Evolutionary conservation across 1,140 invertebrate genomes (phyloP).

Genomic region (Drosophila aff.): DNA sequence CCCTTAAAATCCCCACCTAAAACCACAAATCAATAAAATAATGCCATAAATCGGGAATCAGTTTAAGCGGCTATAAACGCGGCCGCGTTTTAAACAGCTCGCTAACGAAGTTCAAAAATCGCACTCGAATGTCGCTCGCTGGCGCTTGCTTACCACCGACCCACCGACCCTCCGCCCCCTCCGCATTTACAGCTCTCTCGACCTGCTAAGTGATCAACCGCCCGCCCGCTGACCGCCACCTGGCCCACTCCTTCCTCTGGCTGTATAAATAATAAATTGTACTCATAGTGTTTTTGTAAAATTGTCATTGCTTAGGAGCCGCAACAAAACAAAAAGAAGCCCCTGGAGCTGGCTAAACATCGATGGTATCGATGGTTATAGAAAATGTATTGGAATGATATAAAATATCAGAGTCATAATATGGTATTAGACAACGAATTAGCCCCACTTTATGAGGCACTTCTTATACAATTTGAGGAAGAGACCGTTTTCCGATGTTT

Average conservation of each 20-base stretch:
- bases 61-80: constrained; percentile 29
- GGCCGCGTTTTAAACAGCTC: constrained; percentile 47
- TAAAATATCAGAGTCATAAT: not conserved
- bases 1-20: constrained; percentile 16
- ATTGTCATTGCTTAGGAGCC: constrained; percentile 79
- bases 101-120: constrained; percentile 16
- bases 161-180: constrained; percentile 2
- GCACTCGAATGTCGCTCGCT: constrained; percentile 57
- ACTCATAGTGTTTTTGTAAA: constrained; percentile 67
- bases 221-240: constrained; percentile 28
- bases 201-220: constrained; percentile 31
- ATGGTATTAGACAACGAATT: not conserved
- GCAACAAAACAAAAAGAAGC: constrained; percentile 13
- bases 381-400: no score
- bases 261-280: constrained; percentile 55
- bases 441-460: not conserved
- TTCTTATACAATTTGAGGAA: not conserved
- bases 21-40: constrained; percentile 27
- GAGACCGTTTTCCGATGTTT: not conserved
- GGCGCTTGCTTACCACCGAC: constrained; percentile 53
- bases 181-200: constrained; percentile 57
- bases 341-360: not conserved
- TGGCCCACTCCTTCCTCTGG: constrained; percentile 29
- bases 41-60: constrained; percentile 44
- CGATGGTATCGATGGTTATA: no score